Percentiles rank a stretch among this genome's conserved stretches.
These are phyloP conservation scores for Notocelia uddmanniana DNA, from an alignment of 2,888 invertebrate genomes.

Conservation along the genomic window DNA sequence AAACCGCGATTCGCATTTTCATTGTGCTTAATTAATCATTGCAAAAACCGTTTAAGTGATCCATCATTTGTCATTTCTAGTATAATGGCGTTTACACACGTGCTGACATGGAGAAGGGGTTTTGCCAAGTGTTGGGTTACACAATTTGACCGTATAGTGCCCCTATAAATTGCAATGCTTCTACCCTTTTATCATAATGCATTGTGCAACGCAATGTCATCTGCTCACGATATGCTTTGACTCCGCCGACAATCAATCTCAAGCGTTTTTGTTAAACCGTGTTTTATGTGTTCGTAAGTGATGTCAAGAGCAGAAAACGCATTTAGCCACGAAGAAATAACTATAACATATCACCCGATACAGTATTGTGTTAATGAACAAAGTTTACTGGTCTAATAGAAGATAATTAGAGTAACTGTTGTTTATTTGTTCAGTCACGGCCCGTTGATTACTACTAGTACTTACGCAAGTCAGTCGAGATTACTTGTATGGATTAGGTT, in stretches of 20 bases:
- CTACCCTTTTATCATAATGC: conserved; percentile 76
- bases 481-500: not conserved
- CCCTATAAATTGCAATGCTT: conserved; percentile 83
- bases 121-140: conserved; percentile 75
- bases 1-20: not conserved
- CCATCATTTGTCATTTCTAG: conserved; percentile 48
- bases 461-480: not conserved
- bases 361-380: not conserved
- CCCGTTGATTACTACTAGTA: not conserved
- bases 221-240: conserved; percentile 76
- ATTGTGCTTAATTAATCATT: conserved; percentile 36
- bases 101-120: conserved; percentile 68
- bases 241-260: conserved; percentile 66
- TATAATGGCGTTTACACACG: conserved; percentile 66
- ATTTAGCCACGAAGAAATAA: not conserved
- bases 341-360: not conserved
- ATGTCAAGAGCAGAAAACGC: not conserved
- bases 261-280: not conserved
- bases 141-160: conserved; percentile 74
- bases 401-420: not conserved
- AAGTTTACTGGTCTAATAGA: not conserved
- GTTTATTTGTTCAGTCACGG: no score
- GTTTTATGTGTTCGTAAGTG: not conserved
- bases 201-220: conserved; percentile 83
- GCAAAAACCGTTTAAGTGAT: conserved; percentile 37